These are phyloP conservation scores for Aphelinus certus DNA, from an alignment of 1,140 invertebrate genomes.

Conservation along the genomic window DNA sequence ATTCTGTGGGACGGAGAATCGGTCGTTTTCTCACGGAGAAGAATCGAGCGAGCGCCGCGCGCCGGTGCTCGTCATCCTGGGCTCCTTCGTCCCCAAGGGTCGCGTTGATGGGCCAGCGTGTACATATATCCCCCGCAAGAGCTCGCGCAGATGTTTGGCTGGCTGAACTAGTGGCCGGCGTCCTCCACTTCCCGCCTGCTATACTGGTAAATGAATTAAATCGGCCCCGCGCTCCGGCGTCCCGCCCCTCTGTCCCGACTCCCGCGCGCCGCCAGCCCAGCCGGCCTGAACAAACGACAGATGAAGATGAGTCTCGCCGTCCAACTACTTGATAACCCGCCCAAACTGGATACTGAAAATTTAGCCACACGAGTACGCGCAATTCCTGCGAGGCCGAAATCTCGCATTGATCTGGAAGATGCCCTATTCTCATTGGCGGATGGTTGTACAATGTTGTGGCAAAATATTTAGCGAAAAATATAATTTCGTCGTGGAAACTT, in stretches of 20 bases:
- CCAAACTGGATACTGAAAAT: too few relatives aligned
- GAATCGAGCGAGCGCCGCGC: slow-evolving; percentile 5
- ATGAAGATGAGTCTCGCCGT: not conserved
- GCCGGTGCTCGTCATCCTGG: not conserved
- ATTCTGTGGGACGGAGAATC: slow-evolving; percentile 21
- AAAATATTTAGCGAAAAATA: too few relatives aligned
- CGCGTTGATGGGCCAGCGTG: not conserved
- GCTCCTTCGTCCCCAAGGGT: slow-evolving; percentile 38
- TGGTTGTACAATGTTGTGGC: too few relatives aligned
- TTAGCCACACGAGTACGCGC: too few relatives aligned
- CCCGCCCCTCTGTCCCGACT: too few relatives aligned
- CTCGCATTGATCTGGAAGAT: too few relatives aligned
- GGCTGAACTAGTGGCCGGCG: slow-evolving; percentile 16
- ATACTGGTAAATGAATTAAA: slow-evolving; percentile 49
- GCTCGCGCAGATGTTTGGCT: slow-evolving; percentile 54
- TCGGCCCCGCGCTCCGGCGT: slow-evolving; percentile 25
- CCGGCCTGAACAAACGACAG: not conserved
- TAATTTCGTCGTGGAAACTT: too few relatives aligned
- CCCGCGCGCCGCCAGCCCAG: not conserved
- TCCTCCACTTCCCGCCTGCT: slow-evolving; percentile 15
- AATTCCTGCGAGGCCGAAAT: too few relatives aligned
- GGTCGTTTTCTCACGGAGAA: slow-evolving; percentile 34
- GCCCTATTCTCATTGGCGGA: too few relatives aligned
- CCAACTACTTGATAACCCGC: too few relatives aligned
- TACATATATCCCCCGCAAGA: slow-evolving; percentile 35